Percentiles rank a stretch among this genome's conserved stretches.
phyloP scores from a whole-genome alignment of 2,113 vertebrate species.

The Aegithalos caudatus region DNA sequence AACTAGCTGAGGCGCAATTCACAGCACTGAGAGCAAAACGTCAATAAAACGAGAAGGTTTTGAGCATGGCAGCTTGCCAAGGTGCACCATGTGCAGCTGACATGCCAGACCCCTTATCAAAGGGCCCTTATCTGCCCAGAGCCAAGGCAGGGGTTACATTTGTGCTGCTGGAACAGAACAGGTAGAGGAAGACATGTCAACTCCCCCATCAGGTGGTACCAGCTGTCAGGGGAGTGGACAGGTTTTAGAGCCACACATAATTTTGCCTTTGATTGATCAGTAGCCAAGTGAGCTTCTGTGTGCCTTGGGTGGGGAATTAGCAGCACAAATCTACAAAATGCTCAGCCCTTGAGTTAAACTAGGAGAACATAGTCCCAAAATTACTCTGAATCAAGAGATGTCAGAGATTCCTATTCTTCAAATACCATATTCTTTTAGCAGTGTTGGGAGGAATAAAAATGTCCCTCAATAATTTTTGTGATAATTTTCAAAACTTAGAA shows the following conservation, averaged over 20 bases:
- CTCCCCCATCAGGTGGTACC: not conserved
- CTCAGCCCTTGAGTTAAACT: not conserved
- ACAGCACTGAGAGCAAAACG: not conserved
- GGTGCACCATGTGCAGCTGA: not conserved
- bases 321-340: not conserved
- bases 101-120: not conserved
- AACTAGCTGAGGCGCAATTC: not conserved
- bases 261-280: not conserved
- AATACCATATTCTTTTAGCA: not conserved
- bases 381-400: not conserved
- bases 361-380: not conserved
- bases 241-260: rapidly evolving
- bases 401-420: not conserved
- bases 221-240: rapidly evolving
- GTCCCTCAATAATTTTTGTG: not conserved
- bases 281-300: not conserved
- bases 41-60: rapidly evolving
- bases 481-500: not conserved
- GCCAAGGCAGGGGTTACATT: not conserved
- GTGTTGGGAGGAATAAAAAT: not conserved
- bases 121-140: not conserved
- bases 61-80: rapidly evolving
- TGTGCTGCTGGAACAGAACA: not conserved
- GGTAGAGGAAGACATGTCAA: rapidly evolving
- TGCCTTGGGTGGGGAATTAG: not conserved